Evolutionary conservation across 2,113 vertebrate species (phyloP).

Genomic region (Lepus timidus): DNA sequence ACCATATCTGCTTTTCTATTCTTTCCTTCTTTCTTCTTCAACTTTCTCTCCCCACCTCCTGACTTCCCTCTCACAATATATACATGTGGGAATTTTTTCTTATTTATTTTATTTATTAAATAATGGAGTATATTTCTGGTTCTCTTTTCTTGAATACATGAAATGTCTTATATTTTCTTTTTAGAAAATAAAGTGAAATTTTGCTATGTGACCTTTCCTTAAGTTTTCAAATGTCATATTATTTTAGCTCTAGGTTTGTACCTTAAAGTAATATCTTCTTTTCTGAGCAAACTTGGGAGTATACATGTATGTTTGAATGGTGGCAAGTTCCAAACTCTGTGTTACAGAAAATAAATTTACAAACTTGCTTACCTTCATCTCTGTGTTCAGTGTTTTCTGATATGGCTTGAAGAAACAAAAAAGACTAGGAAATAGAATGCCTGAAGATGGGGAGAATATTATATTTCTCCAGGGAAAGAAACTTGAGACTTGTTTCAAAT

Average conservation of each 20-base stretch:
- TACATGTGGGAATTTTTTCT: background rate
- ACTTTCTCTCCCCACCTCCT: background rate
- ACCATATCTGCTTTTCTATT: background rate
- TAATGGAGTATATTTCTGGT: background rate
- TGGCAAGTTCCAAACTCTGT: conserved; percentile 21
- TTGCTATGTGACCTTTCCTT: background rate
- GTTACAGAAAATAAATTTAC: conserved; percentile 46
- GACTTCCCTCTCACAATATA: background rate
- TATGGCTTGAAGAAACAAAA: conserved; percentile 4
- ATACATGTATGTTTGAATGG: background rate
- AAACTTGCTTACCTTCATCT: background rate
- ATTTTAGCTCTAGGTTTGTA: background rate
- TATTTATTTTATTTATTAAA: background rate
- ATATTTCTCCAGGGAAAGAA: background rate
- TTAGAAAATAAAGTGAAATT: background rate
- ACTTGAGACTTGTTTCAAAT: conserved; percentile 5
- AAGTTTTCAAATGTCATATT: conserved; percentile 33
- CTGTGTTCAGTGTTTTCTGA: background rate
- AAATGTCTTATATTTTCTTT: conserved; percentile 24
- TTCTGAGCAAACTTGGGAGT: background rate
- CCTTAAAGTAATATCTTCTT: background rate
- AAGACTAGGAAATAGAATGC: background rate
- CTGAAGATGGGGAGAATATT: background rate
- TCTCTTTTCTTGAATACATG: background rate
- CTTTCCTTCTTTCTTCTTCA: background rate